Percentiles rank a stretch among this genome's conserved stretches.
These are phyloP conservation scores for Rhincodon typus DNA, from an alignment of 2,797 vertebrate genomes.

Conservation along the genomic window DNA sequence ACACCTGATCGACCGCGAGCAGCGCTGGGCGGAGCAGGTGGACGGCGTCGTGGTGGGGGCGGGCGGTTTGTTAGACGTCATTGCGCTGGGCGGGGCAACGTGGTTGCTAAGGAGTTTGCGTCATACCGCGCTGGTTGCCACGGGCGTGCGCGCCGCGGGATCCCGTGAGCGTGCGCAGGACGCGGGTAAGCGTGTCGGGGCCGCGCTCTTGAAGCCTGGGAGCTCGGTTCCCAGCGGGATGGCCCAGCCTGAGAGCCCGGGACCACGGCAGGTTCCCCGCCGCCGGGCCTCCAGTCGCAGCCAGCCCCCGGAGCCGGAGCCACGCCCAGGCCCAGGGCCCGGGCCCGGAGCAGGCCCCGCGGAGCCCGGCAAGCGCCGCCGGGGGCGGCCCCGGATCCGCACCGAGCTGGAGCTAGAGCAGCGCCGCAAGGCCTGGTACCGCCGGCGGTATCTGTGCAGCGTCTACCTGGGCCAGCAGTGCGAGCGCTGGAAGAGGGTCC, in stretches of 20 bases:
- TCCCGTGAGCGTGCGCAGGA: too few relatives aligned
- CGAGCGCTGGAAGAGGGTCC: background rate
- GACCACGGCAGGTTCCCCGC: background rate
- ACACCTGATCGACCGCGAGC: too few relatives aligned
- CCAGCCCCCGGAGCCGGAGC: background rate
- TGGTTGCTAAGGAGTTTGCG: too few relatives aligned
- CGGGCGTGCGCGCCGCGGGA: too few relatives aligned
- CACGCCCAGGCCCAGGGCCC: too few relatives aligned
- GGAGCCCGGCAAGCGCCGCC: background rate
- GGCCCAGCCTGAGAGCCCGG: background rate
- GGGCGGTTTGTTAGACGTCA: too few relatives aligned
- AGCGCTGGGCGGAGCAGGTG: too few relatives aligned
- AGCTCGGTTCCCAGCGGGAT: background rate
- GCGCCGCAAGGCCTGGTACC: constrained; percentile 18
- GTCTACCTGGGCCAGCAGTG: background rate
- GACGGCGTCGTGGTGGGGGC: too few relatives aligned
- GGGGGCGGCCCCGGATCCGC: background rate
- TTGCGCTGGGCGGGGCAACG: too few relatives aligned
- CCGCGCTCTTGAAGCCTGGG: too few relatives aligned
- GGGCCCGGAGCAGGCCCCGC: background rate
- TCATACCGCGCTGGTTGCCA: background rate
- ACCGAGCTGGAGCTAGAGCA: constrained; percentile 7
- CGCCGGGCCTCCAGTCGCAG: background rate
- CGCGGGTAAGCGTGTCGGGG: too few relatives aligned
- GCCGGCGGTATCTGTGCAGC: background rate